phyloP scores from a whole-genome alignment of 2,113 vertebrate genomes.

The Rhipidura dahli region DNA sequence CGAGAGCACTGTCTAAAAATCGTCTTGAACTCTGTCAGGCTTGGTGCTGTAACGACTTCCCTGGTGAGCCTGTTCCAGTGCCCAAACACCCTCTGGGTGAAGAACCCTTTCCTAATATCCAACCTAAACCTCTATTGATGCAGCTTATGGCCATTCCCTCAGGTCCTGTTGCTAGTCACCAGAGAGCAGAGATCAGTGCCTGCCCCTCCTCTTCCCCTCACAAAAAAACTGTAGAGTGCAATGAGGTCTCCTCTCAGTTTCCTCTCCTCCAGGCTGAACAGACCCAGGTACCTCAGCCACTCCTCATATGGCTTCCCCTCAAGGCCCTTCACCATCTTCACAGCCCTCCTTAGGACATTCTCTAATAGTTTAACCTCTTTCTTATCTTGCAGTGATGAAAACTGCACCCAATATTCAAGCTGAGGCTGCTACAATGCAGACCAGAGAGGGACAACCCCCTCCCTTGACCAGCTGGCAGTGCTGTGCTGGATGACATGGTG shows the following conservation, averaged over 20 bases:
- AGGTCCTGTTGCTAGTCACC: too few species aligned
- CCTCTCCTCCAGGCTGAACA: neutral
- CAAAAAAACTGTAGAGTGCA: accelerated
- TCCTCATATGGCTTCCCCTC: accelerated
- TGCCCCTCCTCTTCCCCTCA: neutral
- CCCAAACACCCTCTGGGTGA: neutral
- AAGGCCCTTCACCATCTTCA: neutral
- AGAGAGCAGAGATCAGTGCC: neutral
- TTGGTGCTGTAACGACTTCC: neutral
- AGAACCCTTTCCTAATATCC: neutral
- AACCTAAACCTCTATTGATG: neutral
- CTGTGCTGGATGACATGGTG: neutral
- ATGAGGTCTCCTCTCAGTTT: neutral
- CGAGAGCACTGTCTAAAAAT: neutral
- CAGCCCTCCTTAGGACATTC: accelerated
- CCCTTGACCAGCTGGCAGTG: too few species aligned
- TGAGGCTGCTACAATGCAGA: neutral
- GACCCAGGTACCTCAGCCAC: accelerated
- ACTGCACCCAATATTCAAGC: neutral
- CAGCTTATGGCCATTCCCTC: neutral
- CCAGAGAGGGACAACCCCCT: neutral
- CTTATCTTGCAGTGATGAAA: neutral
- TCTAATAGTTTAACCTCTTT: neutral
- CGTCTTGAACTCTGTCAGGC: neutral
- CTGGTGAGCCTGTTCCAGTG: neutral